Base-by-base conservation (phyloP, 2,797 vertebrate genomes). In the Coregonus sp. region DNA sequence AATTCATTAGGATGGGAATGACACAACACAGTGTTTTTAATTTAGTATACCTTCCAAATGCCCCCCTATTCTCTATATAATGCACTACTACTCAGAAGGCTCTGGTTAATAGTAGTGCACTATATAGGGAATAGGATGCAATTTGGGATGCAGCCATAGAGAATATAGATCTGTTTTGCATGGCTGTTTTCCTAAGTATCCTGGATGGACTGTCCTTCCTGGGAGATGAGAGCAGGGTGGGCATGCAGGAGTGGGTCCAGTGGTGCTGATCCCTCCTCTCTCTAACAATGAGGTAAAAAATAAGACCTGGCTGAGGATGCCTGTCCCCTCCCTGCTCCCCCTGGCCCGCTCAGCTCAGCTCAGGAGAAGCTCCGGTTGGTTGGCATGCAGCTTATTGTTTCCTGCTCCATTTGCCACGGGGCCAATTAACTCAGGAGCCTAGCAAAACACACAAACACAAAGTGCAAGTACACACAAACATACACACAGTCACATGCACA, bases 251-350 rank as follows among this genome's bases (percentile, higher is more conserved):
- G 4, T 6, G 5, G 52, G 52, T 56, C 16, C 18, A 5, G 18
- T 16, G 18, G 52, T 16, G 18, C 52, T 18, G 15, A 16, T 56
- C 52, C 16, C 3, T 54, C 61, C 61, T 66, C 81, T 72, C 73
- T 31, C 71, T 78, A 86, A 87, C 84, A 84, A 86, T 81, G 77
- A 81, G 76, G 80, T 79, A 82, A 82, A 86, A 87, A 84, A 87
- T 85, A 86, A 80, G 72, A 18, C 52, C 52, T 16, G 52, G 52
- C 16, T 16, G 52, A 18, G 15, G 15, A 18, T 5, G 16, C 3
- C 52, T 47, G 7, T 11, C 52, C 16, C 5, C 52, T 56, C 18
- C 16, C 52, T 56, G 16, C 16, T 56, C 52, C 52, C 18, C 2
- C 9, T n/a, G n/a, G 56, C 2, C n/a, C n/a, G 4, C 18, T 20